Conservation (phyloP, 2,888 invertebrate species). For the Amiota communis region DNA sequence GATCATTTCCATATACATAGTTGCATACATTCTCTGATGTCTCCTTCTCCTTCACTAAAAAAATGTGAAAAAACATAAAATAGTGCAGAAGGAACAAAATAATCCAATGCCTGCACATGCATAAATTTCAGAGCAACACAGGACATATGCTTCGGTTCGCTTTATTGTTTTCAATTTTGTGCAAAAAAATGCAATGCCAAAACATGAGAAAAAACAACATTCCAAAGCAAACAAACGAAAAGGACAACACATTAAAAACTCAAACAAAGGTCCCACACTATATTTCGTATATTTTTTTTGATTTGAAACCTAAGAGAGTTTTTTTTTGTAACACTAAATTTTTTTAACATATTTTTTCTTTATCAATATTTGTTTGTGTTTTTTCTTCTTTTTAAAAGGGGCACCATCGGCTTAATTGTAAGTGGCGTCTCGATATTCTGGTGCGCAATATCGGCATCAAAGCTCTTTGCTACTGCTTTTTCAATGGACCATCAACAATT, state of each 20-base stretch:
- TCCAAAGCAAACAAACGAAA: background rate
- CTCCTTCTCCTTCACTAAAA: too few relatives aligned
- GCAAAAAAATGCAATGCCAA: background rate
- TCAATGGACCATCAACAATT: constrained; percentile 83
- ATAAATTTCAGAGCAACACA: constrained; percentile 2
- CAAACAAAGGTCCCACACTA: background rate
- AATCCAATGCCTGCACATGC: background rate
- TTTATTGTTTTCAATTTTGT: constrained; percentile 19
- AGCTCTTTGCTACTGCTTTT: constrained; percentile 84
- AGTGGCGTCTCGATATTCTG: constrained; percentile 78
- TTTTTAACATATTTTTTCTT: constrained; percentile 24
- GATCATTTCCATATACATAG: too few relatives aligned
- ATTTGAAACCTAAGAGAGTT: background rate
- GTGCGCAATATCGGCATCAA: constrained; percentile 85
- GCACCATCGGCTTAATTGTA: constrained; percentile 76
- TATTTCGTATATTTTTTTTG: constrained; percentile 18
- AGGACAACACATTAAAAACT: background rate
- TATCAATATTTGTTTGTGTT: constrained; percentile 11
- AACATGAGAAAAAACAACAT: background rate
- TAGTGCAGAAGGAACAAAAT: background rate
- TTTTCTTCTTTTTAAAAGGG: constrained; percentile 71
- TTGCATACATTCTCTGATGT: too few relatives aligned
- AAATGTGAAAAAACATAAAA: background rate
- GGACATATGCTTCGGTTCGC: constrained; percentile 5
- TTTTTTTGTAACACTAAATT: constrained; percentile 21